phyloP scores from a whole-genome alignment of 2,888 invertebrate genomes.

The Dryococelus australis region DNA sequence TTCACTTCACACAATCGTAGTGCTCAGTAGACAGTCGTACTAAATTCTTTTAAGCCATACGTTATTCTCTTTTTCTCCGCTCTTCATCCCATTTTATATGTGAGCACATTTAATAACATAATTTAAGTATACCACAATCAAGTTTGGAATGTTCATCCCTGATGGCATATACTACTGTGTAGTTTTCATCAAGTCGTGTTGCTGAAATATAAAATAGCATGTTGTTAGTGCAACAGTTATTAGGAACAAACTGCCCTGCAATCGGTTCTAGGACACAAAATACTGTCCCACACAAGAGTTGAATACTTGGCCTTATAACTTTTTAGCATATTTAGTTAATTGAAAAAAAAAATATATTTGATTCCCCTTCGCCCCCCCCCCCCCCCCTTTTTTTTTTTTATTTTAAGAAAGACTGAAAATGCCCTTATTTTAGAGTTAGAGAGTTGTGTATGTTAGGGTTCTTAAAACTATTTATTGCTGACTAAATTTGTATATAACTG shows the following conservation, averaged over 20 bases:
- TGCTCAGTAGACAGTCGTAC: background rate
- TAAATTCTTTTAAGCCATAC: background rate
- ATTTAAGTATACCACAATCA: background rate
- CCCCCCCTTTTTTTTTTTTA: background rate
- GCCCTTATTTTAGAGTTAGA: background rate
- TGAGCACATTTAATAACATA: background rate
- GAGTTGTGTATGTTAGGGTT: background rate
- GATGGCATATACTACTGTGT: background rate
- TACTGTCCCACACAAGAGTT: background rate
- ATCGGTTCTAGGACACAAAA: background rate
- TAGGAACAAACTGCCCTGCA: background rate
- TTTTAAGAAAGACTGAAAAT: background rate
- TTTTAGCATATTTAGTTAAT: background rate
- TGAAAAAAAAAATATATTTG: background rate
- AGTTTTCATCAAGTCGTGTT: background rate
- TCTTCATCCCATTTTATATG: background rate
- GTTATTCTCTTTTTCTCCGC: background rate
- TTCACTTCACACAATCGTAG: background rate
- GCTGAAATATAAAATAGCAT: background rate
- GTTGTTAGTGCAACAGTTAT: background rate
- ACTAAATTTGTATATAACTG: conserved; percentile 1
- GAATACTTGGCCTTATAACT: background rate
- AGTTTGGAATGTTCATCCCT: background rate
- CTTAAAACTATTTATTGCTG: background rate
- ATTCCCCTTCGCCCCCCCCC: background rate